Conservation (phyloP, 2,113 vertebrate genomes). For the Trematomus loennbergii region DNA sequence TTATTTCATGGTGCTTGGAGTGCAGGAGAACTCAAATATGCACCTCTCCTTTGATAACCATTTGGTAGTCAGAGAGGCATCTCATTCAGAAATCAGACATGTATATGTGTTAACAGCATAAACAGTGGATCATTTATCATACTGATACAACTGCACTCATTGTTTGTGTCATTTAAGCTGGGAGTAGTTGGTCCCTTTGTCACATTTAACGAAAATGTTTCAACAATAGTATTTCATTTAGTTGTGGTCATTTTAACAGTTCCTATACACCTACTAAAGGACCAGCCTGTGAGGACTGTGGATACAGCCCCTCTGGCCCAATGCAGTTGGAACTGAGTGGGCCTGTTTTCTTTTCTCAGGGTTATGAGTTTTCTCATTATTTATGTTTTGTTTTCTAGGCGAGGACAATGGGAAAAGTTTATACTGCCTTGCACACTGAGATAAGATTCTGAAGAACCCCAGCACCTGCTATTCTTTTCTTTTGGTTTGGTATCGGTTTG, state of each 20-base stretch:
- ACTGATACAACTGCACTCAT: slow-evolving; percentile 11
- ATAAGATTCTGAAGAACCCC: slow-evolving; percentile 28
- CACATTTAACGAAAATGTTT: background rate
- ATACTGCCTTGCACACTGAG: slow-evolving; percentile 12
- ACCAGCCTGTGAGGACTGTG: slow-evolving; percentile 4
- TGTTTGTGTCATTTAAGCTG: background rate
- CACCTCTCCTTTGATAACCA: background rate
- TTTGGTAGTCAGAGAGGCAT: background rate
- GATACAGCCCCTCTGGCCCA: slow-evolving; percentile 6
- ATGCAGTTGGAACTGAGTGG: background rate
- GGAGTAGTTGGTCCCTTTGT: background rate
- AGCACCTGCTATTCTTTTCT: slow-evolving; percentile 8
- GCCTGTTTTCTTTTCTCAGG: slow-evolving; percentile 26
- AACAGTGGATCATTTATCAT: background rate
- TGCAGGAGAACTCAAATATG: background rate
- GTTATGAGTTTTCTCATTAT: slow-evolving; percentile 42
- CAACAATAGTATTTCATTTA: background rate
- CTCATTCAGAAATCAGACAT: slow-evolving; percentile 2
- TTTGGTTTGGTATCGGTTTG: no score
- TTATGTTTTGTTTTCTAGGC: slow-evolving; percentile 36
- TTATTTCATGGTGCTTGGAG: background rate
- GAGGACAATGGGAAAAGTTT: slow-evolving; percentile 41
- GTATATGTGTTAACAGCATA: background rate
- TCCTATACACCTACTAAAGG: slow-evolving; percentile 2
- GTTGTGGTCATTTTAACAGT: background rate